phyloP scores from a whole-genome alignment of 2,888 invertebrate species.

The Eupithecia exiguata region DNA sequence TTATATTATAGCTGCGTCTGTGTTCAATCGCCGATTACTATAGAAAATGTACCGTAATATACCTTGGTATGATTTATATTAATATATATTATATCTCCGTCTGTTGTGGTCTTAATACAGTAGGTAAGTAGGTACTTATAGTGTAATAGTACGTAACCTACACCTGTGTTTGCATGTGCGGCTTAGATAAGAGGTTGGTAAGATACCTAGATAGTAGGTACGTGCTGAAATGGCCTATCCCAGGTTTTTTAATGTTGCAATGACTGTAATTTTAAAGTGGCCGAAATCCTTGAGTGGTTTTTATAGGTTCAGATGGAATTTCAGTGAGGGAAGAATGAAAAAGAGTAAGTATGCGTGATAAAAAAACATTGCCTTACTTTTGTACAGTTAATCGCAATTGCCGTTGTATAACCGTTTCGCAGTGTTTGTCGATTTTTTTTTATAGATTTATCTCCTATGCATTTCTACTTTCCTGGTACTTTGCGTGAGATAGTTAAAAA shows the following conservation, averaged over 20 bases:
- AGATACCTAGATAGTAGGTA: neutral
- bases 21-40: no score
- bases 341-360: neutral
- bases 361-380: neutral
- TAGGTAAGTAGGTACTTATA: constrained; percentile 5
- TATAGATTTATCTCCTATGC: no score
- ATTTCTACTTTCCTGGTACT: no score
- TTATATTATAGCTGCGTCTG: no score
- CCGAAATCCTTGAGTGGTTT: constrained; percentile 3
- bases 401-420: neutral
- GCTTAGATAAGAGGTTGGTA: constrained; percentile 23
- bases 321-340: no score
- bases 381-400: neutral
- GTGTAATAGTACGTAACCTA: neutral
- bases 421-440: neutral
- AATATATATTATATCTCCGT: no score
- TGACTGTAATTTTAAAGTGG: constrained; percentile 11
- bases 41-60: no score
- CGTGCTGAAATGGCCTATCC: constrained; percentile 19
- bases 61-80: no score
- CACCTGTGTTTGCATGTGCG: constrained; percentile 13
- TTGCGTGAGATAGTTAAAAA: no score
- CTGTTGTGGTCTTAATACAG: no score
- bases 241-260: constrained; percentile 22
- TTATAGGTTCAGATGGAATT: neutral